Evolutionary conservation across 2,888 invertebrate species (phyloP).

Genomic region (Tiliacea citrago): DNA sequence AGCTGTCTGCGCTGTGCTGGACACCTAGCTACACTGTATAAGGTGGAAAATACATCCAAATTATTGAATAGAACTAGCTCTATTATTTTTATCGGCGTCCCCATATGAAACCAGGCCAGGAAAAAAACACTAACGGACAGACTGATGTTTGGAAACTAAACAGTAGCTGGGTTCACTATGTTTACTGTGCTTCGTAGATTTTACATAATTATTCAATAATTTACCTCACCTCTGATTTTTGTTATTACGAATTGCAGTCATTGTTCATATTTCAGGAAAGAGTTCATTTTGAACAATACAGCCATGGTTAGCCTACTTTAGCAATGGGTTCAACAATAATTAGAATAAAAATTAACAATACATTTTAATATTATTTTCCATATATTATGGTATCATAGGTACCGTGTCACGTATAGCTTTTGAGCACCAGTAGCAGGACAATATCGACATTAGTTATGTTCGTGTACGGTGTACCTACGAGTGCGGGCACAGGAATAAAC

Average conservation of each 20-base stretch:
- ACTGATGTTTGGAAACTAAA: not conserved
- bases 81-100: not conserved
- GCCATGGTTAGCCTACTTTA: no score
- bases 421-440: slow-evolving; percentile 13
- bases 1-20: slow-evolving; percentile 12
- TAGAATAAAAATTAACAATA: no score
- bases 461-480: not conserved
- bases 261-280: no score
- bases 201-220: slow-evolving; percentile 19
- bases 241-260: no score
- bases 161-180: not conserved
- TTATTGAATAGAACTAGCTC: not conserved
- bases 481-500: not conserved
- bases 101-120: not conserved
- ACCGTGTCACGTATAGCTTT: not conserved
- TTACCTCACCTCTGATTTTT: not conserved
- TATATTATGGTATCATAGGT: no score
- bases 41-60: slow-evolving; percentile 17
- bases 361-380: no score
- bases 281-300: no score
- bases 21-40: slow-evolving; percentile 13
- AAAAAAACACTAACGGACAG: not conserved
- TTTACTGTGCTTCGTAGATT: not conserved
- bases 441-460: not conserved
- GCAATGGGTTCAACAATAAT: no score